These are phyloP conservation scores for Heliconius aoede DNA, from an alignment of 2,888 invertebrate species.

Conservation along the genomic window DNA sequence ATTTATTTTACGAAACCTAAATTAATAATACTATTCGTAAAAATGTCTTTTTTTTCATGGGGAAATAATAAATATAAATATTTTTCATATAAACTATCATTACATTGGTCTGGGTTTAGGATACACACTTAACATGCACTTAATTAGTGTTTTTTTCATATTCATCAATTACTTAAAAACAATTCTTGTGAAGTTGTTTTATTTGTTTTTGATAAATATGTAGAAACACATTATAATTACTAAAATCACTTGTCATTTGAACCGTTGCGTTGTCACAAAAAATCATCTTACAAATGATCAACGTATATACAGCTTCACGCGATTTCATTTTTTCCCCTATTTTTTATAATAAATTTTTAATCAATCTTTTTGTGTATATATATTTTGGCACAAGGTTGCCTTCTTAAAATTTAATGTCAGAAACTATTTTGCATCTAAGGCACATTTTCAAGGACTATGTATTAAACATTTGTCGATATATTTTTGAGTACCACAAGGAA, in stretches of 20 bases:
- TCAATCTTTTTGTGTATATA: conserved; percentile 20
- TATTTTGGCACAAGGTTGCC: conserved; percentile 69
- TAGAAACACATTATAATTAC: conserved; percentile 33
- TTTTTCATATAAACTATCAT: conserved; percentile 69
- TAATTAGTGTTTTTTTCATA: conserved; percentile 34
- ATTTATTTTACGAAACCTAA: conserved; percentile 76
- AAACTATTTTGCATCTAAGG: conserved; percentile 72
- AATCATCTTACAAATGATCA: conserved; percentile 45
- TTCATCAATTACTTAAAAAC: neutral
- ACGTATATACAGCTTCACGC: conserved; percentile 46
- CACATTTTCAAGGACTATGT: conserved; percentile 69
- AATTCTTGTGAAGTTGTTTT: neutral
- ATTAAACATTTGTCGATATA: conserved; percentile 38
- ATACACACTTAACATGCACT: conserved; percentile 69
- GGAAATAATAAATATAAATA: conserved; percentile 82
- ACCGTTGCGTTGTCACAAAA: conserved; percentile 48
- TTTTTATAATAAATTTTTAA: conserved; percentile 13
- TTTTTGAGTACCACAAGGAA: conserved; percentile 37
- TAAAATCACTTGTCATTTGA: conserved; percentile 47
- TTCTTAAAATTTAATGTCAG: conserved; percentile 52
- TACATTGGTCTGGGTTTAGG: conserved; percentile 82
- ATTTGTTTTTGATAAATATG: conserved; percentile 7
- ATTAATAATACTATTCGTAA: conserved; percentile 84
- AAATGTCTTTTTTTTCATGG: conserved; percentile 82
- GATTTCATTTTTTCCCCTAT: conserved; percentile 8